Evolutionary conservation across 2,113 vertebrate species (phyloP).

Genomic region (Pagrus major): DNA sequence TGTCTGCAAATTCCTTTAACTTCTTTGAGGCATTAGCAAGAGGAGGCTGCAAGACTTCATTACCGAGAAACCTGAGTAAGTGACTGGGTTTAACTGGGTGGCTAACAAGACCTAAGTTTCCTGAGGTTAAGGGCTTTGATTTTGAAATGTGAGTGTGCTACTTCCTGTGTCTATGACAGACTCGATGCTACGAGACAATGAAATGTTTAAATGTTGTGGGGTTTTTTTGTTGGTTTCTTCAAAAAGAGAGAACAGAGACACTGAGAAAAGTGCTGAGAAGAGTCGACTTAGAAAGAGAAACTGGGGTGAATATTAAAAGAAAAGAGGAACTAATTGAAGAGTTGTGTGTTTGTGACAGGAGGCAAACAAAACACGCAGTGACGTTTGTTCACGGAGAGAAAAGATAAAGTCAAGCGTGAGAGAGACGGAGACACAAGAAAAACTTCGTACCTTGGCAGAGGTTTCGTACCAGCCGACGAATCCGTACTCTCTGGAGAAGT

Average conservation of each 20-base stretch:
- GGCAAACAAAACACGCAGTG: neutral
- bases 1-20: neutral
- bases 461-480: conserved; percentile 87
- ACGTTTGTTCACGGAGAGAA: too few relatives aligned
- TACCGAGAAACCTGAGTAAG: neutral
- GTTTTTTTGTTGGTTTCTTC: too few relatives aligned
- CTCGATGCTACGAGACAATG: too few relatives aligned
- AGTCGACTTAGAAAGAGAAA: neutral
- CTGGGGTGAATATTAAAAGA: neutral
- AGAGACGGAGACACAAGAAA: neutral
- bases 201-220: too few relatives aligned
- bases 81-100: neutral
- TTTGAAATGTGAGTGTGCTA: too few relatives aligned
- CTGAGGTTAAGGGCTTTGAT: too few relatives aligned
- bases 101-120: too few relatives aligned
- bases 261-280: neutral
- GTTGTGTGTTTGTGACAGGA: neutral
- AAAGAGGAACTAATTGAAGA: neutral
- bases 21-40: too few relatives aligned
- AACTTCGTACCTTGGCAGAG: conserved; percentile 84
- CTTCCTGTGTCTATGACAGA: too few relatives aligned
- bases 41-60: neutral
- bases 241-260: neutral
- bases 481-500: conserved; percentile 82
- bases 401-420: too few relatives aligned